phyloP scores from a whole-genome alignment of 2,888 invertebrate genomes.

The Vandiemenella viatica region DNA sequence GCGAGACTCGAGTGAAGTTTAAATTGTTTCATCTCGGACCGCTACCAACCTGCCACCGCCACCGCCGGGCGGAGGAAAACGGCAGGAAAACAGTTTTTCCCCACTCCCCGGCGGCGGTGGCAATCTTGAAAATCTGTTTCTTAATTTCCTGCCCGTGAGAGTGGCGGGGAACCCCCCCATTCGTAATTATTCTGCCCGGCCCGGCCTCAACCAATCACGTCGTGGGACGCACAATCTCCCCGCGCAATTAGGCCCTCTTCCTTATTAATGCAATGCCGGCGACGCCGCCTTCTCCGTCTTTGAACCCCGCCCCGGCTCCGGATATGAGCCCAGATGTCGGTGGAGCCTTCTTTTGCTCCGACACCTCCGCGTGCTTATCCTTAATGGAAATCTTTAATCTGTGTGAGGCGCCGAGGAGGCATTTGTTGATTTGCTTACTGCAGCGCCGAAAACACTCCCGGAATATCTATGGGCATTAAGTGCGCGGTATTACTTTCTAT shows the following conservation, averaged over 20 bases:
- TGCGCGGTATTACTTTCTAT: too few relatives aligned
- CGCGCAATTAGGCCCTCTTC: slow-evolving; percentile 31
- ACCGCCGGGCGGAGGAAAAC: background rate
- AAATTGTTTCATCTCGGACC: too few relatives aligned
- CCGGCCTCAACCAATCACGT: slow-evolving; percentile 12
- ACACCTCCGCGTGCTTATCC: too few relatives aligned
- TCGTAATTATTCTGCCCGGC: slow-evolving; percentile 11
- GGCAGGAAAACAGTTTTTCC: background rate
- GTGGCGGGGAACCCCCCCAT: slow-evolving; percentile 4
- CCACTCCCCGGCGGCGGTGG: too few relatives aligned
- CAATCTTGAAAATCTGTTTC: slow-evolving; percentile 4
- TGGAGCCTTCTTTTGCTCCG: background rate
- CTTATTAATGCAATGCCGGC: slow-evolving; percentile 27
- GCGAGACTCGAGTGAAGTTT: too few relatives aligned
- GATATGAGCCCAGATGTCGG: slow-evolving; percentile 8
- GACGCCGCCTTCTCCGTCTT: slow-evolving; percentile 8
- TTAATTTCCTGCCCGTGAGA: slow-evolving; percentile 5
- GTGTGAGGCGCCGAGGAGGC: too few relatives aligned
- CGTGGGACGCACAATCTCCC: slow-evolving; percentile 1
- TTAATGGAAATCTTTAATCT: too few relatives aligned
- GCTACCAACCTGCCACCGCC: background rate
- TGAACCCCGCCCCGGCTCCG: too few relatives aligned
- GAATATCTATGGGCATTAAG: too few relatives aligned
- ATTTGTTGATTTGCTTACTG: too few relatives aligned
- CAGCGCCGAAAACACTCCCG: too few relatives aligned